Evolutionary conservation across 2,113 vertebrate genomes (phyloP).

Genomic region (Echinops telfairi): DNA sequence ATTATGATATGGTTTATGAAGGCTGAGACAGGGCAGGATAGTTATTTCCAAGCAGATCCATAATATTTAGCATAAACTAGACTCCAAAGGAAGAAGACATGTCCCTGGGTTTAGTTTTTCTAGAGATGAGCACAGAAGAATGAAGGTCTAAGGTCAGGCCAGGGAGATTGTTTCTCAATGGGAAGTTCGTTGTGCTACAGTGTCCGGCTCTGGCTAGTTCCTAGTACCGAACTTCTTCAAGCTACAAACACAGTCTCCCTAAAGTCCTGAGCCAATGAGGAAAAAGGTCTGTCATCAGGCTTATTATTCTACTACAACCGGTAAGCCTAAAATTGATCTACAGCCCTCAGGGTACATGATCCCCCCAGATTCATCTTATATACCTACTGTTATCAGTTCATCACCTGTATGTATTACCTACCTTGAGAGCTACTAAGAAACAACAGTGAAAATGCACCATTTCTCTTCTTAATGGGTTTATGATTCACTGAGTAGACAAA

Average conservation of each 20-base stretch:
- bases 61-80: background rate
- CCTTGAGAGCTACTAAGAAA: background rate
- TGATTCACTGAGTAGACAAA: background rate
- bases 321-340: background rate
- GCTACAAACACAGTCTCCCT: background rate
- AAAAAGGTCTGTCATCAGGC: background rate
- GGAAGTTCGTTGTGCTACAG: background rate
- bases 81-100: background rate
- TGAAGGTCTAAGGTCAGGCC: background rate
- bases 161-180: background rate
- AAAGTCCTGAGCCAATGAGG: background rate
- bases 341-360: background rate
- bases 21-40: background rate
- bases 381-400: slow-evolving; percentile 29
- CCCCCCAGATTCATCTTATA: background rate
- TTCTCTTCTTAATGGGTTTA: slow-evolving; percentile 19
- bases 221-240: background rate
- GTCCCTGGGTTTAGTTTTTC: background rate
- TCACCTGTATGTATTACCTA: background rate
- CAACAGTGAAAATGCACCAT: background rate
- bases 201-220: background rate
- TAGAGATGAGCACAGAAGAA: background rate
- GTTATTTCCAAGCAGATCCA: background rate
- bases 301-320: background rate
- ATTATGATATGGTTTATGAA: background rate